phyloP scores from a whole-genome alignment of 2,797 vertebrate species.

The Catharus ustulatus region DNA sequence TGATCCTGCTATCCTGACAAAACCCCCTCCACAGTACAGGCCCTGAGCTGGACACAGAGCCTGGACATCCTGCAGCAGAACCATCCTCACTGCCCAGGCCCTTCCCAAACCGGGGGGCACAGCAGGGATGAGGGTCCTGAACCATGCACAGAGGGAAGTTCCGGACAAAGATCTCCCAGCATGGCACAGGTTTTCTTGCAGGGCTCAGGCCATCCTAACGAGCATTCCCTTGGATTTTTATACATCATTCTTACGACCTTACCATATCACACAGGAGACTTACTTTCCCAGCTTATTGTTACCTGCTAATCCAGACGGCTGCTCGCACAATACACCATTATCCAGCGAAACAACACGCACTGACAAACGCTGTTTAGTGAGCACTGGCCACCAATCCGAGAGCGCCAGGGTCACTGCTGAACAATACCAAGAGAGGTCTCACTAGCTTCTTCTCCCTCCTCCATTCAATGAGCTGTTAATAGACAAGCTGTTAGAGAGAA shows the following conservation, averaged over 20 bases:
- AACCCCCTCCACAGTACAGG: neutral
- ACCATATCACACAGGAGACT: neutral
- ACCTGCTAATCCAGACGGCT: neutral
- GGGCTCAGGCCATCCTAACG: neutral
- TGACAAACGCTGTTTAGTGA: slow-evolving; percentile 38
- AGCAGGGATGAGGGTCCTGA: neutral
- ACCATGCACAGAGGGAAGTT: neutral
- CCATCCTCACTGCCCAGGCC: neutral
- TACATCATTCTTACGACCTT: neutral
- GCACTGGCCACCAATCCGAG: neutral
- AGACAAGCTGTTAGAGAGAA: slow-evolving; percentile 70
- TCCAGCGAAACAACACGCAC: slow-evolving; percentile 44
- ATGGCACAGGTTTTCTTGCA: neutral
- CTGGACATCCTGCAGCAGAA: neutral
- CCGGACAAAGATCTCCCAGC: neutral
- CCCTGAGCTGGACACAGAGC: neutral
- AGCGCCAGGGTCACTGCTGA: slow-evolving; percentile 45
- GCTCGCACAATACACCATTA: slow-evolving; percentile 43
- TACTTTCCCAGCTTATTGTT: slow-evolving; percentile 13
- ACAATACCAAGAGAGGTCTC: slow-evolving; percentile 63
- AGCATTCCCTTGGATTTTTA: slow-evolving; percentile 10
- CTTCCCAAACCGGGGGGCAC: neutral
- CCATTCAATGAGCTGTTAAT: slow-evolving; percentile 66
- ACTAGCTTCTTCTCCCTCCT: slow-evolving; percentile 56
- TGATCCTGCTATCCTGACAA: neutral